phyloP scores from a whole-genome alignment of 2,888 invertebrate genomes.

The Cephalotes varians region DNA sequence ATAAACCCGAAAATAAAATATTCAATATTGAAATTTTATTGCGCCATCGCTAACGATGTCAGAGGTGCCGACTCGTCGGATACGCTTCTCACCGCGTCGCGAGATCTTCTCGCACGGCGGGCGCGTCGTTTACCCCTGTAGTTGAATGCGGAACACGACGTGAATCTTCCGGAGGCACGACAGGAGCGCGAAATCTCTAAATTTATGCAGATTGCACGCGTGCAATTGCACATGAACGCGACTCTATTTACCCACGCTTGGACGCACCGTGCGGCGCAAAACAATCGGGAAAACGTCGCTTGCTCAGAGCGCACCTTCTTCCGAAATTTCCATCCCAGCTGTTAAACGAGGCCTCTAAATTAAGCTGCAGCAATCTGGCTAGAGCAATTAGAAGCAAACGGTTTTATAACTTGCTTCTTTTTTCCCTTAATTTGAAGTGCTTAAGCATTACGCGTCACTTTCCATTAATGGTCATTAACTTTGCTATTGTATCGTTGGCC shows the following conservation, averaged over 20 bases:
- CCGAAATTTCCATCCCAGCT: slow-evolving; percentile 15
- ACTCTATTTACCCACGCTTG: slow-evolving; percentile 7
- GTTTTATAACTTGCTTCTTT: slow-evolving; percentile 18
- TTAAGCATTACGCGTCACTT: background rate
- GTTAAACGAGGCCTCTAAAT: slow-evolving; percentile 32
- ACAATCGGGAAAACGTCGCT: slow-evolving; percentile 28
- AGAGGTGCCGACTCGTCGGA: background rate
- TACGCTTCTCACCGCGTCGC: slow-evolving; percentile 3
- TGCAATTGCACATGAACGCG: background rate
- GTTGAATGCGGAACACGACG: slow-evolving; percentile 48
- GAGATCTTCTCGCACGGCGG: background rate
- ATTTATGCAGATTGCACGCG: slow-evolving; percentile 45
- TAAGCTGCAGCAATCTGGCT: slow-evolving; percentile 23
- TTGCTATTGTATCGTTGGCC: background rate
- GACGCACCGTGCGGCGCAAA: background rate
- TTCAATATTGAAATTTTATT: slow-evolving; percentile 25
- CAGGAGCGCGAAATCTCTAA: slow-evolving; percentile 35
- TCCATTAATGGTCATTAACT: slow-evolving; percentile 6
- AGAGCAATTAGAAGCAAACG: slow-evolving; percentile 23
- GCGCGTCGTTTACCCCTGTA: slow-evolving; percentile 33
- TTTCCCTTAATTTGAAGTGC: background rate
- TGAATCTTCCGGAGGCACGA: slow-evolving; percentile 37
- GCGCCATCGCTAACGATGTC: background rate
- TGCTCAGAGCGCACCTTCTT: slow-evolving; percentile 5
- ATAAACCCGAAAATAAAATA: background rate